These are phyloP conservation scores for Glaucopsyche alexis DNA, from an alignment of 2,888 invertebrate genomes.

Conservation along the genomic window DNA sequence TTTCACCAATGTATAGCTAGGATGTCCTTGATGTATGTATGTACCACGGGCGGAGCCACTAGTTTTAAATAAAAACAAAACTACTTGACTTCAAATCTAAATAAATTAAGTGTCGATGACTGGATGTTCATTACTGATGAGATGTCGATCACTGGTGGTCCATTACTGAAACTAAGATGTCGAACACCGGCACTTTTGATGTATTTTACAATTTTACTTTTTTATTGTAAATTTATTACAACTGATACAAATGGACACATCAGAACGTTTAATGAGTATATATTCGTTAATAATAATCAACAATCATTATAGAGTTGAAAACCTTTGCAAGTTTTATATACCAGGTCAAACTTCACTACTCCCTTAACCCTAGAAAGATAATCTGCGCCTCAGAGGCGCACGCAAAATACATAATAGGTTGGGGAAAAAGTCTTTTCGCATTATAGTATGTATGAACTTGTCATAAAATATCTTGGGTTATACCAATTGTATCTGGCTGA, in stretches of 20 bases:
- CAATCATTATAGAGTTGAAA: not conserved
- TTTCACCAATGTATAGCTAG: too few species aligned
- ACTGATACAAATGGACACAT: slow-evolving; percentile 4
- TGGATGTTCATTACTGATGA: not conserved
- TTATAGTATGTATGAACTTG: too few species aligned
- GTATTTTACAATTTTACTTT: not conserved
- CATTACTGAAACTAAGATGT: slow-evolving; percentile 4
- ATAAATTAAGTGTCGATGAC: not conserved
- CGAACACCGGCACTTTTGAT: slow-evolving; percentile 6
- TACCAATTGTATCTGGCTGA: too few species aligned
- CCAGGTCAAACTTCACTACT: not conserved
- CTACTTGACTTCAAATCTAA: not conserved
- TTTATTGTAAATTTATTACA: slow-evolving; percentile 4
- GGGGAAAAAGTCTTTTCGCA: too few species aligned
- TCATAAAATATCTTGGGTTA: too few species aligned
- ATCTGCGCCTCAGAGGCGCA: too few species aligned
- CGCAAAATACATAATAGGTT: too few species aligned
- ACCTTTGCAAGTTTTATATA: slow-evolving; percentile 5
- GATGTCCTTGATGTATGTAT: too few species aligned
- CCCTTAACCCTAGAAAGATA: too few species aligned
- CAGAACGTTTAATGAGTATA: slow-evolving; percentile 2
- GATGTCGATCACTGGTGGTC: not conserved
- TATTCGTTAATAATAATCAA: slow-evolving; percentile 3
- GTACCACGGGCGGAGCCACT: not conserved
- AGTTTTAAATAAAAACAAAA: slow-evolving; percentile 4